Evolutionary conservation across 2,113 vertebrate species (phyloP).

Genomic region (Podilymbus podiceps): DNA sequence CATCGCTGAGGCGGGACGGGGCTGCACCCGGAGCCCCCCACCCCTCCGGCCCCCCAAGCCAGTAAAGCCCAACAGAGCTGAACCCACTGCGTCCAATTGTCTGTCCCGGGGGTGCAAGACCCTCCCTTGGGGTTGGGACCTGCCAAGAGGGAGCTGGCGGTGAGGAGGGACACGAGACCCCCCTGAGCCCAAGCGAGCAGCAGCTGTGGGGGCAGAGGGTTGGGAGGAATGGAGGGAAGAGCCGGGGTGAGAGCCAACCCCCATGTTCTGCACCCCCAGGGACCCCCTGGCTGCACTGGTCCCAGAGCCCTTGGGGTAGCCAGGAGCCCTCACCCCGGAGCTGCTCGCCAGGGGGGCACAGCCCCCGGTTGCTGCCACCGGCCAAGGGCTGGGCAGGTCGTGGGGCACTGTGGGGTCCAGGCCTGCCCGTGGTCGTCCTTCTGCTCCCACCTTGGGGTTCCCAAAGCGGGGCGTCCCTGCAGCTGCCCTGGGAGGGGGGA

Average conservation of each 20-base stretch:
- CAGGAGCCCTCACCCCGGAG: not conserved
- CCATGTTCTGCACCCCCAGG: not conserved
- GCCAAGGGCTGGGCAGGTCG: not conserved
- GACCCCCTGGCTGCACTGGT: too few species aligned
- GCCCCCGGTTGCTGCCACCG: accelerated
- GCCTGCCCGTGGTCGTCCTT: not conserved
- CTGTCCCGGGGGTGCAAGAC: not conserved
- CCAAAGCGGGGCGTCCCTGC: accelerated
- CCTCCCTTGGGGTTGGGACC: not conserved
- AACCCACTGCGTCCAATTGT: not conserved
- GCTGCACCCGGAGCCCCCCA: not conserved
- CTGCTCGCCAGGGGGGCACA: accelerated
- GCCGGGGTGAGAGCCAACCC: not conserved
- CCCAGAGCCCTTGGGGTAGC: not conserved
- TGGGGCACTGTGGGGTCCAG: not conserved
- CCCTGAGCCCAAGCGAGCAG: too few species aligned
- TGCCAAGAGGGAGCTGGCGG: not conserved
- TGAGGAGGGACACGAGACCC: not conserved
- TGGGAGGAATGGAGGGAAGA: not conserved
- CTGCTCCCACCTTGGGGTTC: accelerated
- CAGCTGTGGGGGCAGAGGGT: too few species aligned
- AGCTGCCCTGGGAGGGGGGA: not conserved
- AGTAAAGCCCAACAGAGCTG: conserved; percentile 12
- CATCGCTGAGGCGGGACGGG: not conserved
- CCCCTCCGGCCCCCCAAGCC: not conserved